A percentile compares a stretch with the other conserved stretches of the same genome.
Evolutionary conservation across 2,888 invertebrate species (phyloP).

Genomic region (Leptopilina drosophilae): DNA sequence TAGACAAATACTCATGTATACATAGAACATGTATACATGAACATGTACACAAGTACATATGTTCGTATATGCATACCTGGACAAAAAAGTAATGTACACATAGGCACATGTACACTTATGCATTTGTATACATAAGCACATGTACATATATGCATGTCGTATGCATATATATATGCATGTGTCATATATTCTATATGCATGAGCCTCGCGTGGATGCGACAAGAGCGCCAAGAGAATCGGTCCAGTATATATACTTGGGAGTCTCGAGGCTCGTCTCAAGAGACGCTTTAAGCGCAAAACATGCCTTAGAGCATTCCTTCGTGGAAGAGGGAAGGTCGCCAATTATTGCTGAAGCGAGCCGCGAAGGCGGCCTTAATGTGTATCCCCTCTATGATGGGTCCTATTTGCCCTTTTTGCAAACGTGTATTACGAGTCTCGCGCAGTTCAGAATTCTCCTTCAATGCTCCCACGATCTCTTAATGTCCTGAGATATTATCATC

Average conservation of each 20-base stretch:
- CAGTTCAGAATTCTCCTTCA: conserved; percentile 44
- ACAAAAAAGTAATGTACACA: no score
- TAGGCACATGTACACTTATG: no score
- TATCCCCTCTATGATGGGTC: conserved; percentile 67
- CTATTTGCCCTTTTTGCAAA: conserved; percentile 65
- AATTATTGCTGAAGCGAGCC: conserved; percentile 69
- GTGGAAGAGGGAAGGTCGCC: conserved; percentile 74
- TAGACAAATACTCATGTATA: no score
- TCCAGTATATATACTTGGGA: not conserved
- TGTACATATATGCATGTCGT: no score
- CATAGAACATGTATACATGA: no score
- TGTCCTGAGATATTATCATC: not conserved
- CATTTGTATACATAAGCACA: no score
- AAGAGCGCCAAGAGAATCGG: conserved; percentile 8
- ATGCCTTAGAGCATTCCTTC: conserved; percentile 70
- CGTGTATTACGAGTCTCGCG: conserved; percentile 27
- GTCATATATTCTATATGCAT: conserved; percentile 1
- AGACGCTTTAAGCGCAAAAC: conserved; percentile 56
- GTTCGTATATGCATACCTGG: no score
- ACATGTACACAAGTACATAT: no score
- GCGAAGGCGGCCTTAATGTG: conserved; percentile 69
- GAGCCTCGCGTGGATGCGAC: conserved; percentile 3
- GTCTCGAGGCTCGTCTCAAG: conserved; percentile 15
- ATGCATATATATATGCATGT: no score
- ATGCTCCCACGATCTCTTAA: conserved; percentile 49